phyloP scores from a whole-genome alignment of 1,140 invertebrate genomes.

The Bombyx mandarina region DNA sequence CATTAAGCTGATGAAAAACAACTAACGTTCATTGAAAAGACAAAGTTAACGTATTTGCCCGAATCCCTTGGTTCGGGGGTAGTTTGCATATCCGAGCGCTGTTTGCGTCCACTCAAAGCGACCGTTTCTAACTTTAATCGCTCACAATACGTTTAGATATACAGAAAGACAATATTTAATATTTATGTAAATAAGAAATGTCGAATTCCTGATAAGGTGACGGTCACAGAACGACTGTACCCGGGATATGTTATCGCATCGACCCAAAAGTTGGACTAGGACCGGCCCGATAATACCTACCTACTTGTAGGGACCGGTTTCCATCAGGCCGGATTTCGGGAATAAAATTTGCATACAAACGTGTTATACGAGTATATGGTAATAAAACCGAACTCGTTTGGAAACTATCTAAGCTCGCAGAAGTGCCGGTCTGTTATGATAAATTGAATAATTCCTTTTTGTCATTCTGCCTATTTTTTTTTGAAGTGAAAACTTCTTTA shows the following conservation, averaged over 20 bases:
- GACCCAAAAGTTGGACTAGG: constrained; percentile 48
- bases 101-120: not conserved
- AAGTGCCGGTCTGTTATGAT: not conserved
- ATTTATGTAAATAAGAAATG: no score
- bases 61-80: not conserved
- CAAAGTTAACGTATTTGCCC: not conserved
- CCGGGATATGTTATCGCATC: constrained; percentile 43
- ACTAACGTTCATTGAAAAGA: not conserved
- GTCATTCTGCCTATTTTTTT: no score
- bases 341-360: constrained; percentile 63
- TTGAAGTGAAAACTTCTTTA: no score
- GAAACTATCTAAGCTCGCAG: constrained; percentile 19
- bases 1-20: no score
- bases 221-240: constrained; percentile 20
- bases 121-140: not conserved
- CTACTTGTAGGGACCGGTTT: constrained; percentile 41
- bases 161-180: no score
- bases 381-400: constrained; percentile 31
- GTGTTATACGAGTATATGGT: constrained; percentile 26
- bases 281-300: constrained; percentile 34
- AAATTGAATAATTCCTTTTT: no score
- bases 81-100: not conserved
- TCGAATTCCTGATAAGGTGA: constrained; percentile 23
- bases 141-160: no score
- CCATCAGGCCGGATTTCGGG: constrained; percentile 51